These are phyloP conservation scores for Triplophysa rosa DNA, from an alignment of 2,113 vertebrate genomes.

Conservation along the genomic window DNA sequence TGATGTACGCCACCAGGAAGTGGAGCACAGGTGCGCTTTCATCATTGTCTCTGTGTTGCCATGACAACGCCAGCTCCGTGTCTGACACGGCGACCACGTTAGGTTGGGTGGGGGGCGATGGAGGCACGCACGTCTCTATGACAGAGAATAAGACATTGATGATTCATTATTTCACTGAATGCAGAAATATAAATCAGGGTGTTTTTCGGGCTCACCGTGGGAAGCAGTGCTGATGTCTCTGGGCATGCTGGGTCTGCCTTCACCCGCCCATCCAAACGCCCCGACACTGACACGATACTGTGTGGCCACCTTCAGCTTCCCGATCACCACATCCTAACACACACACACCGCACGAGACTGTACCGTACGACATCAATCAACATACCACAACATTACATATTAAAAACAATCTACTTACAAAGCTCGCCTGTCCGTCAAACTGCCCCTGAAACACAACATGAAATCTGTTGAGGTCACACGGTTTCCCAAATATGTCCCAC, in stretches of 20 bases:
- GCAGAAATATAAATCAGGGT: not conserved
- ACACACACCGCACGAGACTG: slow-evolving; percentile 17
- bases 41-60: slow-evolving; percentile 81
- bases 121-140: slow-evolving; percentile 86
- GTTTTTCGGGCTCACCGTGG: slow-evolving; percentile 76
- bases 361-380: not conserved
- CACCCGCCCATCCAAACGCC: slow-evolving; percentile 83
- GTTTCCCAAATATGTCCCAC: too few relatives aligned
- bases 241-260: slow-evolving; percentile 85
- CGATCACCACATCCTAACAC: slow-evolving; percentile 82
- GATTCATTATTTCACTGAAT: not conserved
- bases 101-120: slow-evolving; percentile 80
- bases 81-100: slow-evolving; percentile 84
- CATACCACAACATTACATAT: not conserved
- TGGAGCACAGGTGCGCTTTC: slow-evolving; percentile 83
- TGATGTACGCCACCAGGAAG: slow-evolving; percentile 89
- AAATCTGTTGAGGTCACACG: not conserved
- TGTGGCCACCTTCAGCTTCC: slow-evolving; percentile 81
- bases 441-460: slow-evolving; percentile 72
- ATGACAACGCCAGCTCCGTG: slow-evolving; percentile 90
- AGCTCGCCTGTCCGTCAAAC: slow-evolving; percentile 79
- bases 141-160: not conserved
- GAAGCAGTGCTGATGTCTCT: slow-evolving; percentile 81
- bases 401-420: slow-evolving; percentile 77
- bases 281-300: slow-evolving; percentile 84